Conservation (phyloP, 2,113 vertebrate genomes). For the Camarhynchus parvulus region DNA sequence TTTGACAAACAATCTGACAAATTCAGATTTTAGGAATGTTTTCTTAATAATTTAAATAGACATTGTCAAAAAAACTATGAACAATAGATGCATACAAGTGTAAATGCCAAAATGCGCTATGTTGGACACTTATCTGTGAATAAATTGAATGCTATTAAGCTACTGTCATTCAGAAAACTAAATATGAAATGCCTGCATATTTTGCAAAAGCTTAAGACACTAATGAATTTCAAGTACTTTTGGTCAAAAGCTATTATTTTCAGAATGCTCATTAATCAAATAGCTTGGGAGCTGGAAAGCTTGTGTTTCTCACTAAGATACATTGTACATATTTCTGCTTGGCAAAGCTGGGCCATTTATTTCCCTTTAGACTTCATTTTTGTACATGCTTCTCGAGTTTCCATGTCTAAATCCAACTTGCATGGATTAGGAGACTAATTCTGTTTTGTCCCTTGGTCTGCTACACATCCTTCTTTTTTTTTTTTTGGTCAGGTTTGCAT, state of each 20-base stretch:
- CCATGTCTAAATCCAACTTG: background rate
- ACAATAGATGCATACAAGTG: background rate
- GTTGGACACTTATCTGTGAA: background rate
- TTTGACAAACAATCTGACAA: background rate
- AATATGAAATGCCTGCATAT: background rate
- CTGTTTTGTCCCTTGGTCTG: background rate
- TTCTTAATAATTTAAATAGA: background rate
- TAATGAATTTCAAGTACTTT: background rate
- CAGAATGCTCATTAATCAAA: constrained; percentile 44
- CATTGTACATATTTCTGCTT: background rate
- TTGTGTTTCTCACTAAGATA: background rate
- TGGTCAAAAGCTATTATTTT: constrained; percentile 33
- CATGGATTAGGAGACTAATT: background rate
- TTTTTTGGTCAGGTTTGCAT: background rate
- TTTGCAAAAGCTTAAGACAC: constrained; percentile 1
- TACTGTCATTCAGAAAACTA: constrained; percentile 17
- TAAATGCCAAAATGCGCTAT: background rate
- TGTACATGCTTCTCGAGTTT: background rate
- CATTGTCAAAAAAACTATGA: background rate
- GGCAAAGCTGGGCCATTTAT: background rate
- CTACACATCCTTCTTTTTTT: background rate
- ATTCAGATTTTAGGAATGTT: background rate
- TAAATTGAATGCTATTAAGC: constrained; percentile 1
- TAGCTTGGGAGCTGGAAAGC: background rate
- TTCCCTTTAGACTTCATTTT: background rate